Percentiles rank a stretch among this genome's conserved stretches.
These are phyloP conservation scores for Chloropsis hardwickii DNA, from an alignment of 2,113 vertebrate genomes.

Conservation along the genomic window DNA sequence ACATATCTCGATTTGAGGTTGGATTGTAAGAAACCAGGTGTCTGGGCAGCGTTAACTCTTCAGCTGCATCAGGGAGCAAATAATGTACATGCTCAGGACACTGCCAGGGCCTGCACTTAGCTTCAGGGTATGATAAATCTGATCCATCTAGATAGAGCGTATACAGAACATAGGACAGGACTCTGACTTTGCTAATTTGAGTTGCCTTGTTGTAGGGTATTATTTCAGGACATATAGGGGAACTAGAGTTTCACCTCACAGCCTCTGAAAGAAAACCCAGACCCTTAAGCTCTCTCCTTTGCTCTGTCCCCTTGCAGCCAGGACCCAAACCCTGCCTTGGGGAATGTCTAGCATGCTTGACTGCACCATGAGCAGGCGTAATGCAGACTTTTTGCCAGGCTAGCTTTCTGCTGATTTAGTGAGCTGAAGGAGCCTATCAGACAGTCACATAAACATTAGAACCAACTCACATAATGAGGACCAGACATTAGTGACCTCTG, in stretches of 20 bases:
- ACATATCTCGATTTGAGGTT: background rate
- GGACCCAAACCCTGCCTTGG: background rate
- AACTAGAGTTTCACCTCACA: background rate
- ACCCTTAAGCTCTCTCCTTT: background rate
- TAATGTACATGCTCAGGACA: rapidly evolving
- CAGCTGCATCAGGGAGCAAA: background rate
- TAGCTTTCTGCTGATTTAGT: background rate
- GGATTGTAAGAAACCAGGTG: background rate
- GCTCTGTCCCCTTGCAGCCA: background rate
- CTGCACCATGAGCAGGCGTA: background rate
- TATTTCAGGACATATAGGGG: background rate
- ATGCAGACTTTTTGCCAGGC: background rate
- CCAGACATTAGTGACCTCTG: background rate
- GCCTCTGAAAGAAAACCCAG: background rate
- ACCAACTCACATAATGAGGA: background rate
- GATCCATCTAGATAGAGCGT: background rate
- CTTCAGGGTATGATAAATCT: background rate
- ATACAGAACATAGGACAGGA: background rate
- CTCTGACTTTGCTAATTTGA: background rate
- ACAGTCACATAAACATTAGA: background rate
- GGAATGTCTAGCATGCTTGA: background rate
- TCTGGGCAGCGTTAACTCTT: background rate
- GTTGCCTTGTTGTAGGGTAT: background rate
- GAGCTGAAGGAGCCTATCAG: background rate
- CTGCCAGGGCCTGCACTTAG: background rate